Evolutionary conservation across 1,140 invertebrate species (phyloP), one percentile per base, ranked within the genome.

Genomic region (Sycophaga agraensis): DNA sequence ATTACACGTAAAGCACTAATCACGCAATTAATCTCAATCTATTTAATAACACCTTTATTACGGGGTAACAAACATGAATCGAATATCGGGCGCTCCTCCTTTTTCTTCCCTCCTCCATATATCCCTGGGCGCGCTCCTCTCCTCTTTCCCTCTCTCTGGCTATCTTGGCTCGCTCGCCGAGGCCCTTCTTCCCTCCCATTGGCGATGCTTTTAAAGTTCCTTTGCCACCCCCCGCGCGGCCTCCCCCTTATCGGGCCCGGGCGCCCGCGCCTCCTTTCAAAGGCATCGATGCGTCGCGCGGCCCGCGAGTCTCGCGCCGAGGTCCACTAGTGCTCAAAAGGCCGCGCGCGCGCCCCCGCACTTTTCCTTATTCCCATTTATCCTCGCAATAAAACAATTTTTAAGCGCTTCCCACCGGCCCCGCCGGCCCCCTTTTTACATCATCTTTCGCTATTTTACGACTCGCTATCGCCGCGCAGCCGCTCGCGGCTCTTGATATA

Each of bases 1-100:
- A 63, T 63, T 63, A 63, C 61, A 51, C 54, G 39, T 57, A 51
- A 58, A 63, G 54, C 66, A 75, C 72, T 77, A 76, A 78, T 78
- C 72, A 72, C 62, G 69, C 71, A 74, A 77, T 77, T 78, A 78
- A 77, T 75, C 75, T 77, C 71, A 74, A 77, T 79, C 73, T 73
- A 73, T 76, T 75, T 76, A 78, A 78, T 75, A 78, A 79, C 72
- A 73, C 75, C 72, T 76, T 74, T 72, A 79, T 79, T 77, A 77
- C 67, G 65, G 70, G 54, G 66, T 68, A 63, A 59, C 69, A 67
- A 63, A 54, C 65, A 48, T 62, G 64, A 67, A 68, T 67, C 66
- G 67, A 69, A 68, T 71, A 66, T 69, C 50, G 53, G 59, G 46
- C 58, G 34, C 24, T 43, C 14, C 48, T 59, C 43, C 35, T 48